Evolutionary conservation across 2,797 vertebrate species (phyloP).

Genomic region (Pseudochromis fuscus): DNA sequence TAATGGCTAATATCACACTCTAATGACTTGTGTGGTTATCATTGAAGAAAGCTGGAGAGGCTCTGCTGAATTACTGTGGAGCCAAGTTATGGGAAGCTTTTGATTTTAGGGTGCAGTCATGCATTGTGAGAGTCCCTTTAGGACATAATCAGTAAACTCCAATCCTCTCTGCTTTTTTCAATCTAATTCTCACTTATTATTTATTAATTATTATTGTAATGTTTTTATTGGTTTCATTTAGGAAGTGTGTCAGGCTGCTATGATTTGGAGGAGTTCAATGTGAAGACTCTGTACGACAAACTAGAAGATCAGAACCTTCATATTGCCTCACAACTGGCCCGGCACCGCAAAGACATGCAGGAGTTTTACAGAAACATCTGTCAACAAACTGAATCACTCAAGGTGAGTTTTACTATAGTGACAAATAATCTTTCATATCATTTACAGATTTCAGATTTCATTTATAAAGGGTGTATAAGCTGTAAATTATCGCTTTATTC

Average conservation of each 20-base stretch:
- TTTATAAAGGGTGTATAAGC: not conserved
- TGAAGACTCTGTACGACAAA: conserved; percentile 93
- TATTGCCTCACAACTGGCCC: conserved; percentile 90
- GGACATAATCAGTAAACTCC: not conserved
- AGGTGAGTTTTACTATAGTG: conserved; percentile 77
- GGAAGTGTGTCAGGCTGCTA: conserved; percentile 54
- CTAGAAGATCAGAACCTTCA: conserved; percentile 95
- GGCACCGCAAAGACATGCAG: conserved; percentile 88
- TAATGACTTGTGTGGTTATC: conserved; percentile 61
- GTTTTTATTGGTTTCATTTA: conserved; percentile 60
- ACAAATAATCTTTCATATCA: not conserved
- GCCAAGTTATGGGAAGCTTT: conserved; percentile 8
- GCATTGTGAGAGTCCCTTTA: conserved; percentile 14
- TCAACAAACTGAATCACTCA: conserved; percentile 84
- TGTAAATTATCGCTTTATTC: not conserved
- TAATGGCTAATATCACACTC: conserved; percentile 60
- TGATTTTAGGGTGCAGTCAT: conserved; percentile 21
- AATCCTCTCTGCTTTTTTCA: not conserved
- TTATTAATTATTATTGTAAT: too few relatives aligned
- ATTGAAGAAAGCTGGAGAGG: conserved; percentile 9
- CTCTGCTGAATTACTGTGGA: conserved; percentile 22
- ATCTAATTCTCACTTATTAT: not conserved
- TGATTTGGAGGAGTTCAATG: conserved; percentile 92
- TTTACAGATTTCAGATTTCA: too few relatives aligned
- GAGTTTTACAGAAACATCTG: conserved; percentile 89